Percentiles rank a stretch among this genome's conserved stretches.
Conservation (phyloP, 92 coral and sea anemone species). For the Zoanthus solanderi region DNA sequence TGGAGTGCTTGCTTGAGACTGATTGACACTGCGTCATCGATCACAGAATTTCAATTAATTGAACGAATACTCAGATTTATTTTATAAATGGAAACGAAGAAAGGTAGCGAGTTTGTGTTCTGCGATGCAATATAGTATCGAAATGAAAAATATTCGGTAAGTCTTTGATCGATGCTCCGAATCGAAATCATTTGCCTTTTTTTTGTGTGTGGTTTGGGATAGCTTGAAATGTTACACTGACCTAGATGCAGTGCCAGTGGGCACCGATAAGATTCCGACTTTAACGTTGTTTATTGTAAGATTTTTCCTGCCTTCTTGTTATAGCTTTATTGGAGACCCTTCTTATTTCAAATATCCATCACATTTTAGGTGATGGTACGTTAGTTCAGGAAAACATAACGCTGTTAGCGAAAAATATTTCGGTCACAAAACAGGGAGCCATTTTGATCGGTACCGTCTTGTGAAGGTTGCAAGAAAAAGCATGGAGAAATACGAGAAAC, state of each 20-base stretch:
- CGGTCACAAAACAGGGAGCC: constrained; percentile 6
- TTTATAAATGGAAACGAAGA: constrained; percentile 20
- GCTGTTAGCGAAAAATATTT: constrained; percentile 4
- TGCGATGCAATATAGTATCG: not conserved
- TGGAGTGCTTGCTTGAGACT: constrained; percentile 27
- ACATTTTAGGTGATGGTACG: constrained; percentile 2
- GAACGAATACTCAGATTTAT: not conserved
- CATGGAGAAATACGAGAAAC: constrained; percentile 97
- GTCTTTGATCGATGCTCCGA: not conserved
- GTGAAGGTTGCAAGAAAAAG: not conserved
- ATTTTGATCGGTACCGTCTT: not conserved
- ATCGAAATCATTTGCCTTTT: not conserved
- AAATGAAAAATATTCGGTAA: constrained; percentile 23
- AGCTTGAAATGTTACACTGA: not conserved
- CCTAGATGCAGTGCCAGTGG: not conserved
- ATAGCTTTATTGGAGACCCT: not conserved
- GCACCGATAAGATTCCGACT: not conserved
- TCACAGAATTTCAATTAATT: not conserved
- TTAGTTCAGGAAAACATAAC: not conserved
- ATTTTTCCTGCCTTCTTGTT: not conserved
- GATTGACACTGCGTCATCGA: constrained; percentile 15
- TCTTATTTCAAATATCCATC: constrained; percentile 1
- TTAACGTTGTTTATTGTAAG: not conserved
- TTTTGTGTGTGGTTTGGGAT: not conserved
- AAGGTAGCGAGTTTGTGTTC: not conserved